Evolutionary conservation across 2,797 vertebrate species (phyloP), one percentile per base, ranked within the genome.

Genomic region (Gobionotothen gibberifrons): DNA sequence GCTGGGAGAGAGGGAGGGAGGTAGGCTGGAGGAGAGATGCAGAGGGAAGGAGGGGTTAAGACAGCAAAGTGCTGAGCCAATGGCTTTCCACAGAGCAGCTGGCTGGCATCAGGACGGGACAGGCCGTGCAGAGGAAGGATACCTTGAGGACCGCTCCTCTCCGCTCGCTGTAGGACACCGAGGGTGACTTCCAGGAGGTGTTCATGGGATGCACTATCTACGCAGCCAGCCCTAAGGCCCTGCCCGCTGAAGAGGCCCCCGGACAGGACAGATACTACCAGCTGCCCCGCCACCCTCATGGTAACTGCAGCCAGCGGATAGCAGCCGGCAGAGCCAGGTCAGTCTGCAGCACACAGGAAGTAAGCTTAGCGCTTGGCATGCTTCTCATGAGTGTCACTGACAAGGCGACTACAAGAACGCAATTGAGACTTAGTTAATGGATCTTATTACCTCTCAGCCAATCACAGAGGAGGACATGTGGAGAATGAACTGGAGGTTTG

Each of bases 151-250:
- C 86, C 46, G 51, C 79, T 87, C 82, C 52, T 66, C 60, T 86
- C 73, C 39, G 65, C 87, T 85, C 54, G 71, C 88, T 68, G 82
- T n/a, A 77, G 79, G 85, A 91, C 90, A 14, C 70, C 21, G 70
- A 83, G 84, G 76, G 72, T 53, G 80, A 88, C 88, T 86, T 90
- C 84, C 81, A 89, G 83, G 86, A 79, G 87, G 90, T 80, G 90
- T 94, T 94, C 89, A 94, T 94, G 93, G 93, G 94, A 94, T 94
- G 94, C 93, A 94, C 91, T 79, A 93, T 94, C 81, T 94, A 94
- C 76, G 93, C 93, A 72, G 92, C 92, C 86, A 93, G 93, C 89
- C 91, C 93, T 85, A 92, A 95, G 91, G 93, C 91, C 89, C 92
- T 93, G 85, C 90, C 93, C 3, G 88, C 77, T 5, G 94, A 94